phyloP scores from a whole-genome alignment of 2,113 vertebrate genomes.

The Cricetomys ansorgei region DNA sequence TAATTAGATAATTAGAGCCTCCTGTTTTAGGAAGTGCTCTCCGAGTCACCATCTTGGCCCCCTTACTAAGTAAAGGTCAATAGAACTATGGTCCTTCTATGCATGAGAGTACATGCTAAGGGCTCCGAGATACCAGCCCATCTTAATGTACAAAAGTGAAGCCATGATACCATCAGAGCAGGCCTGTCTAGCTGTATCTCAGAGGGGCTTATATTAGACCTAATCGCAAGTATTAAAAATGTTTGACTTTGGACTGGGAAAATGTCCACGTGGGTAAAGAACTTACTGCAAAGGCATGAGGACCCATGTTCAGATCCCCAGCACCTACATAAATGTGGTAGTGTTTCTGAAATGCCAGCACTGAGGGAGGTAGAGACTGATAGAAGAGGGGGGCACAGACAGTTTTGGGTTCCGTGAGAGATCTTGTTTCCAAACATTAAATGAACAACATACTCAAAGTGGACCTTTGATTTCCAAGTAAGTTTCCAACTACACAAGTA shows the following conservation, averaged over 20 bases:
- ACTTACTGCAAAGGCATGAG: background rate
- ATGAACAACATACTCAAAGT: background rate
- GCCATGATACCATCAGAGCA: background rate
- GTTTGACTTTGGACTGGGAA: background rate
- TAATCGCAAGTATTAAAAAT: background rate
- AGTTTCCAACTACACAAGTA: background rate
- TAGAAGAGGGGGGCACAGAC: background rate
- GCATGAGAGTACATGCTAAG: background rate
- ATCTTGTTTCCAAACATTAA: background rate
- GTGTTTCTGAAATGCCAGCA: background rate
- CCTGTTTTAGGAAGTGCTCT: background rate
- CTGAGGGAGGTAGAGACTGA: too few relatives aligned
- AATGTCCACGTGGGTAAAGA: background rate
- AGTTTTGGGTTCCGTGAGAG: background rate
- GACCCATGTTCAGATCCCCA: background rate
- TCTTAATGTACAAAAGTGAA: background rate
- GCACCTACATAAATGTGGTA: background rate
- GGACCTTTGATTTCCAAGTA: background rate
- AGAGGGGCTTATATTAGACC: background rate
- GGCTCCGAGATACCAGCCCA: too few relatives aligned
- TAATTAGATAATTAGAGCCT: background rate
- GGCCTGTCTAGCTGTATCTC: background rate
- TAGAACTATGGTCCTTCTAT: background rate
- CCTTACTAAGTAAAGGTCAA: background rate
- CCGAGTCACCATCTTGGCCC: background rate